A percentile compares a stretch with the other conserved stretches of the same genome.
Evolutionary conservation across 2,797 vertebrate genomes (phyloP).

Genomic region (Trachurus trachurus): DNA sequence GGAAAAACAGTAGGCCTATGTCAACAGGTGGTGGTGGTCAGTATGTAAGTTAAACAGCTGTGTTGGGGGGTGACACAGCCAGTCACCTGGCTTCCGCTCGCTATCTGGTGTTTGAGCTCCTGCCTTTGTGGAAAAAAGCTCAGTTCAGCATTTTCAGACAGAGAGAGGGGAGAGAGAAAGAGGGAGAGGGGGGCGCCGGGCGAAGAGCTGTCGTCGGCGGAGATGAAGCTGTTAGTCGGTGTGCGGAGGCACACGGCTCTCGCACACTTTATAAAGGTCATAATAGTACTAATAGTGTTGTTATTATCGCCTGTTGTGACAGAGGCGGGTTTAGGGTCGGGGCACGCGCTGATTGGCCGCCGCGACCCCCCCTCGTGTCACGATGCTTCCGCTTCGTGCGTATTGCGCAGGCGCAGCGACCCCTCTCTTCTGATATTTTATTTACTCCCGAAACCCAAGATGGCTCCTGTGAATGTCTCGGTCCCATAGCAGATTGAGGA

Average conservation of each 20-base stretch:
- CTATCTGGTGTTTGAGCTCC: conserved; percentile 59
- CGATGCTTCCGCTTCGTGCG: conserved; percentile 76
- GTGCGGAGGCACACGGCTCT: not conserved
- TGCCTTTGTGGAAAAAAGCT: conserved; percentile 65
- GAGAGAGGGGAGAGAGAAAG: conserved; percentile 7
- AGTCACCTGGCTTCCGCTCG: conserved; percentile 52
- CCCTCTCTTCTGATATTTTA: conserved; percentile 87
- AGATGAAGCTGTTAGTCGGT: not conserved
- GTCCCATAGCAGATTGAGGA: conserved; percentile 86
- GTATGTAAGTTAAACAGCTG: conserved; percentile 5
- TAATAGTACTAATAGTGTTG: conserved; percentile 70
- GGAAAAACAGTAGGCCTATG: not conserved
- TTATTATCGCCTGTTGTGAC: conserved; percentile 81
- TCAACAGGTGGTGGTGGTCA: conserved; percentile 73
- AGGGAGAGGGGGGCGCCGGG: conserved; percentile 28
- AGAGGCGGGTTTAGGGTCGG: conserved; percentile 75
- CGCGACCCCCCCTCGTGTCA: conserved; percentile 56
- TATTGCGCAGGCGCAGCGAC: conserved; percentile 84
- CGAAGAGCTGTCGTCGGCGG: conserved; percentile 16
- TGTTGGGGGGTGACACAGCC: conserved; percentile 8
- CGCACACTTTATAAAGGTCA: conserved; percentile 77
- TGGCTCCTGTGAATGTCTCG: conserved; percentile 86
- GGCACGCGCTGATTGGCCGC: conserved; percentile 79
- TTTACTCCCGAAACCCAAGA: conserved; percentile 91
- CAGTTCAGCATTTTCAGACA: conserved; percentile 74